Evolutionary conservation across 2,113 vertebrate species (phyloP), one percentile per base, ranked within the genome.

Genomic region (Melanerpes formicivorus): DNA sequence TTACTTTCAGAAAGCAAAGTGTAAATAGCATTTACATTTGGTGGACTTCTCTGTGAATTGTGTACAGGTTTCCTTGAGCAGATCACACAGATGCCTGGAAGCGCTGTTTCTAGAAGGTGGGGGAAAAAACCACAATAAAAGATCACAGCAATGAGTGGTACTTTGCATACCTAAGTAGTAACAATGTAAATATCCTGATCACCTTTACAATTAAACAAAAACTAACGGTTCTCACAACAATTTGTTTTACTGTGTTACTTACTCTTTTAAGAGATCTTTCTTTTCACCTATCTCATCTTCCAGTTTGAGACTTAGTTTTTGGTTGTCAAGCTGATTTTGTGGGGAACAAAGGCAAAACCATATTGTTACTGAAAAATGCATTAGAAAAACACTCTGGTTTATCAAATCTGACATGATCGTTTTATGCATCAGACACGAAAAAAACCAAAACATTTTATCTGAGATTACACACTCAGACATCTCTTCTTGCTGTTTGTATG

Each of bases 271-370:
- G 88, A 99, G 97, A 95, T 98, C 98, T 96, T 98, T 98, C 97
- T 99, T 99, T 98, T 99, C 98, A 98, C 97, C 96, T 54, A 98
- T 98, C 97, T 98, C 97, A 87, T 98, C 98, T 96, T 99, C 98
- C 96, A 99, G 96, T 95, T 99, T 99, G 90, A 98, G 97, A 95
- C 97, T 98, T 74, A 99, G 98, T 93, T 97, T 98, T 97, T 99
- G 98, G 97, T 98, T 99, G 98, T 98, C 98, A 98, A 99, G 98
- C 99, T 99, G 93, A 73, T 97, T 96, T 70, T 70, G 58, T 42
- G 88, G 75, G 93, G 29, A 90, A 69, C 30, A 95, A 73, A 72
- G 15, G 90, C 7, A 93, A 95, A 63, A 90, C 4, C 59, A 77
- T 59, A 88, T 8, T 29, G 42, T 97, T 96, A 95, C 3, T 73